Conservation (phyloP, 2,797 vertebrate species). For the Garrulus glandarius region DNA sequence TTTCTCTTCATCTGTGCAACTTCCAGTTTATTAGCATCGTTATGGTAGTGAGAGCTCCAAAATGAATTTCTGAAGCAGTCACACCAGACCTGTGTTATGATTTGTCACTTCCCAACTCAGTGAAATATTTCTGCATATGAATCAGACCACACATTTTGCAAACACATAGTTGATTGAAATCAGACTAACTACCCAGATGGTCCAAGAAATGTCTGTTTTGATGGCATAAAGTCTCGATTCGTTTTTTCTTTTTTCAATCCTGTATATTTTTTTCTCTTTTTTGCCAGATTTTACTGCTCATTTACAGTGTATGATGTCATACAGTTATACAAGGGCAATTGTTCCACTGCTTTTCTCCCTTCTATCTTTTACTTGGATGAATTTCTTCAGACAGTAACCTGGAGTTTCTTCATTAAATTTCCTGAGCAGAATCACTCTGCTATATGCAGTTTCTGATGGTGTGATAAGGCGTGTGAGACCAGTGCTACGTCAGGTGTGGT, state of each 20-base stretch:
- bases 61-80: background rate
- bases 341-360: background rate
- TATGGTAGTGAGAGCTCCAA: background rate
- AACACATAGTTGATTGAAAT: background rate
- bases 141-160: background rate
- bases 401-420: background rate
- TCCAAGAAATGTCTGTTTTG: background rate
- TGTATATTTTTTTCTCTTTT: too few species aligned
- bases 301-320: background rate
- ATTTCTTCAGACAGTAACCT: background rate
- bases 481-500: fast-evolving
- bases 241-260: background rate
- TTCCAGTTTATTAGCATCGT: background rate
- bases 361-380: background rate
- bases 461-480: background rate
- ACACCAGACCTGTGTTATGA: background rate
- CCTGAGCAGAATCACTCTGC: background rate
- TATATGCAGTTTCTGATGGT: background rate
- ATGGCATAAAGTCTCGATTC: background rate
- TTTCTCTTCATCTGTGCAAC: background rate
- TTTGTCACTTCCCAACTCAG: background rate
- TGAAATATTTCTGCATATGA: background rate
- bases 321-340: background rate
- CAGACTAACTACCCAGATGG: background rate
- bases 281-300: background rate